These are phyloP conservation scores for Steinernema khuongi DNA, from an alignment of 1,140 invertebrate genomes.

Conservation along the genomic window DNA sequence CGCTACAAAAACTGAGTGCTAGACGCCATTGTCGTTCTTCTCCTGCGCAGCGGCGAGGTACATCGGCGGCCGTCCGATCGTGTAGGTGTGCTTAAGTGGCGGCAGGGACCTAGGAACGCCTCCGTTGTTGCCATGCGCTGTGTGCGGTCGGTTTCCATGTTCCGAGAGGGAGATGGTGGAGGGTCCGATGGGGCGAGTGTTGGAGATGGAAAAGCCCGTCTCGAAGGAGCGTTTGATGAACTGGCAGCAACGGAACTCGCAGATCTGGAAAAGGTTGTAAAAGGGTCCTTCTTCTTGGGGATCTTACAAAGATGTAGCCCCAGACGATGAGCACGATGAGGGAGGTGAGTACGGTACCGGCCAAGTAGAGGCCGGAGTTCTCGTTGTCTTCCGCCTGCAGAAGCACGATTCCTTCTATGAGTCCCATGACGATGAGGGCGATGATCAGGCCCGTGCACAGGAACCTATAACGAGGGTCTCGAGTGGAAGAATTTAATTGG, in stretches of 20 bases:
- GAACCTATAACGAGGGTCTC: not conserved
- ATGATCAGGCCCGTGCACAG: conserved; percentile 17
- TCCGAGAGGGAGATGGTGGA: conserved; percentile 48
- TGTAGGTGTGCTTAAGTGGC: conserved; percentile 38
- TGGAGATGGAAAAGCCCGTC: conserved; percentile 43
- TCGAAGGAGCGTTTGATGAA: conserved; percentile 47
- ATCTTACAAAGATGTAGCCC: conserved; percentile 26
- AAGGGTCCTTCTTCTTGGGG: conserved; percentile 16
- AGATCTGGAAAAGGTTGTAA: conserved; percentile 29
- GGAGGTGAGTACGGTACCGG: not conserved
- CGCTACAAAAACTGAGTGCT: no score
- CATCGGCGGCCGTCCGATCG: not conserved
- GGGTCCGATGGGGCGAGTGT: conserved; percentile 42
- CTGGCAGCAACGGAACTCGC: conserved; percentile 39
- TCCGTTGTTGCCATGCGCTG: not conserved
- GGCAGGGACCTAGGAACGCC: conserved; percentile 22
- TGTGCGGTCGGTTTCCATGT: not conserved
- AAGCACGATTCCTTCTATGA: conserved; percentile 2
- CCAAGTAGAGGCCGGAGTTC: not conserved
- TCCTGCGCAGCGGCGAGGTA: not conserved
- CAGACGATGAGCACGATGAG: conserved; percentile 18
- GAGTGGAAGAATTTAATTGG: not conserved
- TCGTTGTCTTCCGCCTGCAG: not conserved
- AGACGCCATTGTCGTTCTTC: not conserved
- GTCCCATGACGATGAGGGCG: conserved; percentile 23